These are phyloP conservation scores for Hydrocynus forskahlii DNA, from an alignment of 2,797 vertebrate species.

Conservation along the genomic window DNA sequence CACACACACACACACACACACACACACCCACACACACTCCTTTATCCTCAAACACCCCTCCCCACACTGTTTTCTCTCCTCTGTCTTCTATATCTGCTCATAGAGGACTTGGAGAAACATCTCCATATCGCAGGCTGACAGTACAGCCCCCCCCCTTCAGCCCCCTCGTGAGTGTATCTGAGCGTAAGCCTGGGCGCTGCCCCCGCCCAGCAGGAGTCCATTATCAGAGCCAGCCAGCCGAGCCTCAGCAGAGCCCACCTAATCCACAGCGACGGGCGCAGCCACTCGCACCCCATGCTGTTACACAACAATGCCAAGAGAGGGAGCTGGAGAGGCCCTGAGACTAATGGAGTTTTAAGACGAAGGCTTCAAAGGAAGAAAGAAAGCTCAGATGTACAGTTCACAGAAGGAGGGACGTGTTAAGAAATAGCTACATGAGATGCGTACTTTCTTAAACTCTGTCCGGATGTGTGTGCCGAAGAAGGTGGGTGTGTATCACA, in stretches of 20 bases:
- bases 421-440: not conserved
- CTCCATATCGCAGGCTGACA: conserved; percentile 60
- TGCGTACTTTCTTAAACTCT: not conserved
- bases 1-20: too few species aligned
- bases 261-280: conserved; percentile 41
- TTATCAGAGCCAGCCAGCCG: conserved; percentile 54
- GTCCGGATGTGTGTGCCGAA: too few species aligned
- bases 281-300: conserved; percentile 29
- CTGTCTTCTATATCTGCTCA: conserved; percentile 19
- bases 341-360: conserved; percentile 8
- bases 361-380: not conserved
- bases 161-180: conserved; percentile 26
- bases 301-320: conserved; percentile 34
- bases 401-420: not conserved
- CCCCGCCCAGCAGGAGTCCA: conserved; percentile 55
- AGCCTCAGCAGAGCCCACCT: conserved; percentile 39
- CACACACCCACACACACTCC: too few species aligned
- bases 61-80: too few species aligned
- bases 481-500: too few species aligned
- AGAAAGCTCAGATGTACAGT: not conserved
- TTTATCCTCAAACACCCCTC: too few species aligned
- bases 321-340: conserved; percentile 28
- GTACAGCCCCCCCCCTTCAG: conserved; percentile 13
- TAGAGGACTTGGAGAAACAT: conserved; percentile 53
- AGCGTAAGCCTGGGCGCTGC: conserved; percentile 41